A percentile compares a stretch with the other conserved stretches of the same genome.
Evolutionary conservation across 2,113 vertebrate species (phyloP).

Genomic region (Rhea pennata): DNA sequence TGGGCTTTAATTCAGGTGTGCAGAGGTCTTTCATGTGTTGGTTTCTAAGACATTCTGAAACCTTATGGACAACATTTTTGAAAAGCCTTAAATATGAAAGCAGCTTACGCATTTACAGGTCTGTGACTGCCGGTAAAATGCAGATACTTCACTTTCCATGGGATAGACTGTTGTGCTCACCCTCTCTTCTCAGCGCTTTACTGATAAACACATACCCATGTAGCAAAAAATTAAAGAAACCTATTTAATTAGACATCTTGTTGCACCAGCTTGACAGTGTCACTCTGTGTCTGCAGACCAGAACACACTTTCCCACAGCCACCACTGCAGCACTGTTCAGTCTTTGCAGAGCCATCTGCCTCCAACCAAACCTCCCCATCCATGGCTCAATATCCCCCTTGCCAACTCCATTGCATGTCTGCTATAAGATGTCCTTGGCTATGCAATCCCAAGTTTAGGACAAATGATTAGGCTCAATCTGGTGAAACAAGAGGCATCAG

Average conservation of each 20-base stretch:
- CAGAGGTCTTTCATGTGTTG: not conserved
- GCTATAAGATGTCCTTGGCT: rapidly evolving
- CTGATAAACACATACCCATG: not conserved
- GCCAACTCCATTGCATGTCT: too few relatives aligned
- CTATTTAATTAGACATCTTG: not conserved
- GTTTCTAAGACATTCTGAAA: not conserved
- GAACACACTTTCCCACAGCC: not conserved
- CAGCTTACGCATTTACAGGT: not conserved
- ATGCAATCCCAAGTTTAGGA: not conserved
- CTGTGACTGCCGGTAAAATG: not conserved
- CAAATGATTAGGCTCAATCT: rapidly evolving
- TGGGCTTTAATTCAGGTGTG: not conserved
- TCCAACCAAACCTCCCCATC: not conserved
- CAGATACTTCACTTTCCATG: not conserved
- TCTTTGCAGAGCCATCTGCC: not conserved
- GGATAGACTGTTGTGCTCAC: not conserved
- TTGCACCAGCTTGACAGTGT: not conserved
- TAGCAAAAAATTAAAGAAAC: not conserved
- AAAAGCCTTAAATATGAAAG: not conserved
- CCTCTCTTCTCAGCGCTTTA: not conserved
- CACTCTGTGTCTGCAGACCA: not conserved
- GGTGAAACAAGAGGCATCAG: not conserved
- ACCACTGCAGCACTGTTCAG: not conserved
- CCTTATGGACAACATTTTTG: not conserved
- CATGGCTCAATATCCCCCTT: rapidly evolving